phyloP scores from a whole-genome alignment of 1,140 invertebrate species.

The Aphelinus atriplicis region DNA sequence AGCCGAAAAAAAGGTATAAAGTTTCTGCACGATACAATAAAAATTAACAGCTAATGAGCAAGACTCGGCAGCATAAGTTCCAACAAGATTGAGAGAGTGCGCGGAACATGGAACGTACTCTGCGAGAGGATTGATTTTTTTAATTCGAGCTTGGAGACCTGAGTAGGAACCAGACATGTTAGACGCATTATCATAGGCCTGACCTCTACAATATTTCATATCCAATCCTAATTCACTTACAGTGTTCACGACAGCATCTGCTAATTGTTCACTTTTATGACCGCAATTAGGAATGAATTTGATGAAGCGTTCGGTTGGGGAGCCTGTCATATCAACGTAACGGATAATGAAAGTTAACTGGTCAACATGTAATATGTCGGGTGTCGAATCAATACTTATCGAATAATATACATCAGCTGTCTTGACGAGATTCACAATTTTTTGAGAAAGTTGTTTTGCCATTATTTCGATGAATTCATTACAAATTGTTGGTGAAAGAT shows the following conservation, averaged over 20 bases:
- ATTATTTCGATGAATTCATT: constrained; percentile 38
- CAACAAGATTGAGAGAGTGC: constrained; percentile 52
- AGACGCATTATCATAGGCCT: constrained; percentile 52
- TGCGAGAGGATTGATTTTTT: constrained; percentile 39
- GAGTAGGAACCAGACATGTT: constrained; percentile 52
- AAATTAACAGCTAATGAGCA: constrained; percentile 40
- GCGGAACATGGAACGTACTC: constrained; percentile 46
- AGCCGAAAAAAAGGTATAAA: constrained; percentile 35
- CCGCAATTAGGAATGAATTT: constrained; percentile 20
- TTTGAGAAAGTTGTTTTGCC: constrained; percentile 35
- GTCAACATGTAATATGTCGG: constrained; percentile 40
- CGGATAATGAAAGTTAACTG: constrained; percentile 4
- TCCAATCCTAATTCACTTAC: constrained; percentile 44
- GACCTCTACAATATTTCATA: constrained; percentile 54
- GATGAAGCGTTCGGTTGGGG: background rate
- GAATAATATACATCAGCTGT: constrained; percentile 47
- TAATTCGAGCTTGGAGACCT: constrained; percentile 48
- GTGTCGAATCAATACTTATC: constrained; percentile 48
- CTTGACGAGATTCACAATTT: constrained; percentile 41
- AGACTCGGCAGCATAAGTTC: constrained; percentile 41
- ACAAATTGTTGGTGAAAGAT: constrained; percentile 1
- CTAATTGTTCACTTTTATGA: constrained; percentile 22
- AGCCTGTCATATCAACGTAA: constrained; percentile 2
- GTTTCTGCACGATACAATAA: constrained; percentile 35
- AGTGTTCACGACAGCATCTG: constrained; percentile 4